phyloP scores from a whole-genome alignment of 2,888 invertebrate genomes.

The Acanthopleura granulata region DNA sequence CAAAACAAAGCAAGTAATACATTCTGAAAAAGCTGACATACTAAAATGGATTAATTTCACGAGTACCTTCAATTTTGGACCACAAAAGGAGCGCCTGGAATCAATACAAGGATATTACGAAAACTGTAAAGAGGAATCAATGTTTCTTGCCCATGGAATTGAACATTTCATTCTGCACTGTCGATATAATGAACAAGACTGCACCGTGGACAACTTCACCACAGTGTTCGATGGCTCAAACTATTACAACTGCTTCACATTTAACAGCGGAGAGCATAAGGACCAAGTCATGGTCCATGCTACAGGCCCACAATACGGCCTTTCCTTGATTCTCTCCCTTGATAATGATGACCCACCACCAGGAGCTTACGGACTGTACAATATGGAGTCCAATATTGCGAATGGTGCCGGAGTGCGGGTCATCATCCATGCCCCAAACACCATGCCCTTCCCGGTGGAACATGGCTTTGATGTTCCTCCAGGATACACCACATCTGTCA shows the following conservation, averaged over 20 bases:
- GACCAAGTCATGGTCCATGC: conserved; percentile 54
- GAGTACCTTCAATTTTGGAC: conserved; percentile 40
- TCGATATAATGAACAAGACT: conserved; percentile 51
- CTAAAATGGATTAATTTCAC: conserved; percentile 47
- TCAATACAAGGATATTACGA: conserved; percentile 60
- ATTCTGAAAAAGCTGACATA: conserved; percentile 31
- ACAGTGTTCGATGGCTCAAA: conserved; percentile 53
- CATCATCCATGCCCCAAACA: conserved; percentile 62
- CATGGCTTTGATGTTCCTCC: conserved; percentile 65
- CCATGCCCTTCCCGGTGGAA: conserved; percentile 63
- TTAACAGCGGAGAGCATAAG: conserved; percentile 51
- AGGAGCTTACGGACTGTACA: conserved; percentile 55
- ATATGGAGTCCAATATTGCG: conserved; percentile 56
- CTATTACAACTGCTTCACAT: conserved; percentile 65
- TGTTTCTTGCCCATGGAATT: conserved; percentile 51
- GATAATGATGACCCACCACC: conserved; percentile 60
- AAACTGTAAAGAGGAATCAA: conserved; percentile 55
- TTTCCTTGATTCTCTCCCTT: conserved; percentile 61
- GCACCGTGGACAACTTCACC: conserved; percentile 52
- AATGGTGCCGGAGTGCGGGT: conserved; percentile 63
- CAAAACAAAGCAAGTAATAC: conserved; percentile 43
- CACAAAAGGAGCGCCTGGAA: conserved; percentile 43
- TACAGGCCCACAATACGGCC: conserved; percentile 62
- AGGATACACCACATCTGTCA: conserved; percentile 62
- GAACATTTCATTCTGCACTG: conserved; percentile 58